These are phyloP conservation scores for Nycteola revayana DNA, from an alignment of 2,888 invertebrate species.

Conservation along the genomic window DNA sequence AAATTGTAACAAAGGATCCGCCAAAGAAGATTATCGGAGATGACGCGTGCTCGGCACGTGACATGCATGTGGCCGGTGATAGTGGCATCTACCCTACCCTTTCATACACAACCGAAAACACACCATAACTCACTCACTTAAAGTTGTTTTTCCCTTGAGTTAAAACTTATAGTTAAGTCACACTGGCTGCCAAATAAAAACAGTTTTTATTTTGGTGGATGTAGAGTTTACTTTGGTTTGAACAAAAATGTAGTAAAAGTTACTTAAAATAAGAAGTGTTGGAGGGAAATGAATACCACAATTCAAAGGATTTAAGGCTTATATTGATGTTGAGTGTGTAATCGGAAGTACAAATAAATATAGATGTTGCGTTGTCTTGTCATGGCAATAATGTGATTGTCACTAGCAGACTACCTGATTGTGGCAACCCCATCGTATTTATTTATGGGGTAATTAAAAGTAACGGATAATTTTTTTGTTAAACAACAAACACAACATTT, in stretches of 20 bases:
- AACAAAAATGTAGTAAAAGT: constrained; percentile 36
- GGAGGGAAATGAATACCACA: constrained; percentile 81
- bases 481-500: too few relatives aligned
- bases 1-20: constrained; percentile 79
- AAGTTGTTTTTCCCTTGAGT: constrained; percentile 12
- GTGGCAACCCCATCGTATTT: constrained; percentile 8
- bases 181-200: constrained; percentile 33
- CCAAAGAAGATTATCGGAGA: constrained; percentile 77
- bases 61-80: constrained; percentile 63
- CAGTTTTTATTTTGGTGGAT: constrained; percentile 28
- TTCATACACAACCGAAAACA: constrained; percentile 22
- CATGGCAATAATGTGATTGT: constrained; percentile 52
- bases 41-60: constrained; percentile 75
- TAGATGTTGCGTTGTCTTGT: constrained; percentile 48
- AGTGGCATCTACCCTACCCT: constrained; percentile 56
- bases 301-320: constrained; percentile 78
- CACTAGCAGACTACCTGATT: constrained; percentile 58
- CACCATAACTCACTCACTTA: constrained; percentile 14
- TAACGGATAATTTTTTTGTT: too few relatives aligned
- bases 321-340: constrained; percentile 72
- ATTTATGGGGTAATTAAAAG: too few relatives aligned
- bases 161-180: constrained; percentile 24
- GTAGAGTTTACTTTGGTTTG: constrained; percentile 33
- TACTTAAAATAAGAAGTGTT: constrained; percentile 74
- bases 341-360: constrained; percentile 75